phyloP scores from a whole-genome alignment of 2,797 vertebrate species.

The Emys orbicularis region DNA sequence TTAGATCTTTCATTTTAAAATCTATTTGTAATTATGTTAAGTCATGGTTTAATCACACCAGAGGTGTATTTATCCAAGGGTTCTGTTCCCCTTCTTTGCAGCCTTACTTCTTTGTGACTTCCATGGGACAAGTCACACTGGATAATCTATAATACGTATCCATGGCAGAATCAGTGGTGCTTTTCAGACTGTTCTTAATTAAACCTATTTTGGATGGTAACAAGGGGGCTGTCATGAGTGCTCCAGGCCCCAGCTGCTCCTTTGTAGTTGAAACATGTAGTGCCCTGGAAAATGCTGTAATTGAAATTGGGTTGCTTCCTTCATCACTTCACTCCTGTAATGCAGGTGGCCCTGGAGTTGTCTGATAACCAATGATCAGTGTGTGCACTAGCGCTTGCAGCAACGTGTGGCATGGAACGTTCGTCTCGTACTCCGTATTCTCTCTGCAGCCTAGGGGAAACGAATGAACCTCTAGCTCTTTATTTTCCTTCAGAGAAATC shows the following conservation, averaged over 20 bases:
- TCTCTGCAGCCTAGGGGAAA: neutral
- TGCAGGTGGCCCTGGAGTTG: fast-evolving
- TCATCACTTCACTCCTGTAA: neutral
- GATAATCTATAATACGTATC: neutral
- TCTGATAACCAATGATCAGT: neutral
- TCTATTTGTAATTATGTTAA: neutral
- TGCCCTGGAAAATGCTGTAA: neutral
- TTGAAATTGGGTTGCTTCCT: neutral
- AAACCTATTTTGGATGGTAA: neutral
- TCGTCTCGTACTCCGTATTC: neutral
- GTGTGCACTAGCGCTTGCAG: neutral
- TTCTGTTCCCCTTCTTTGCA: neutral
- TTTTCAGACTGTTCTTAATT: neutral
- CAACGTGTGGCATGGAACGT: neutral
- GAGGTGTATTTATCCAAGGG: neutral
- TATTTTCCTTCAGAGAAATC: neutral
- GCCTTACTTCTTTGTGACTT: neutral
- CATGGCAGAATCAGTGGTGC: neutral
- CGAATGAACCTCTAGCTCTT: neutral
- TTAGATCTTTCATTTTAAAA: neutral
- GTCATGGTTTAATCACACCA: neutral
- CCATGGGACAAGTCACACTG: neutral
- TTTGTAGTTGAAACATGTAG: neutral
- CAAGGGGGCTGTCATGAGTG: fast-evolving
- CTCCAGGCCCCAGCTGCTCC: neutral